Conservation (phyloP, 2,888 invertebrate species). For the Cryptosula pallasiana region DNA sequence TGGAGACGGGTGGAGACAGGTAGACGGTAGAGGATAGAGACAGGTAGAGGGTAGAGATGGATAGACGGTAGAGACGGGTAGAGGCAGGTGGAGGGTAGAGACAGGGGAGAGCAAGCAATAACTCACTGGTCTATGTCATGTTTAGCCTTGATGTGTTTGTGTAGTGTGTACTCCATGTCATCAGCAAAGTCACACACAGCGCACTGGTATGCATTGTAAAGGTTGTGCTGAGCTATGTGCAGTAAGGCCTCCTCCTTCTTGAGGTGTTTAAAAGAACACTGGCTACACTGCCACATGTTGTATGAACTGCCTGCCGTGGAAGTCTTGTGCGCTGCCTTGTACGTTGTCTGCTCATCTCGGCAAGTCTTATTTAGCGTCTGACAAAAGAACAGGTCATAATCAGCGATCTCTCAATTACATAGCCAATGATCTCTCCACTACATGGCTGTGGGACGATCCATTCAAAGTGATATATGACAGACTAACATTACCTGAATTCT, state of each 20-base stretch:
- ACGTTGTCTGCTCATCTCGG: constrained; percentile 20
- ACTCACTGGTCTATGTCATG: constrained; percentile 11
- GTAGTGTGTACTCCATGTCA: constrained; percentile 83
- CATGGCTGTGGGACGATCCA: too few species aligned
- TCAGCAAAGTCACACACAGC: constrained; percentile 83
- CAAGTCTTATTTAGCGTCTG: background rate
- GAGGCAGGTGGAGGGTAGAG: too few species aligned
- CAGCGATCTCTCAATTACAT: too few species aligned
- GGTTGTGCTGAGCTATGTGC: constrained; percentile 33
- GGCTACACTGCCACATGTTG: constrained; percentile 71
- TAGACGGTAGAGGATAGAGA: too few species aligned
- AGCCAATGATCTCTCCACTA: too few species aligned
- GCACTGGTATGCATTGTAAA: constrained; percentile 71
- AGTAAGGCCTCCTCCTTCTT: constrained; percentile 39
- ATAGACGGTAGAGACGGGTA: too few species aligned
- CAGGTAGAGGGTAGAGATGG: too few species aligned
- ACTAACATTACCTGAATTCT: background rate
- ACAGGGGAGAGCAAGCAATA: too few species aligned
- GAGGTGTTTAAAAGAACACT: constrained; percentile 66
- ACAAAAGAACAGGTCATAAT: too few species aligned
- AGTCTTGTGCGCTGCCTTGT: constrained; percentile 18
- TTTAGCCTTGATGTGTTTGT: constrained; percentile 72
- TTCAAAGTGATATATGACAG: too few species aligned
- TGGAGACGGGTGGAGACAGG: too few species aligned
- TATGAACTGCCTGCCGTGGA: background rate